A percentile compares a stretch with the other conserved stretches of the same genome.
Evolutionary conservation across 2,888 invertebrate genomes (phyloP).

Genomic region (Pediacus dermestoides): DNA sequence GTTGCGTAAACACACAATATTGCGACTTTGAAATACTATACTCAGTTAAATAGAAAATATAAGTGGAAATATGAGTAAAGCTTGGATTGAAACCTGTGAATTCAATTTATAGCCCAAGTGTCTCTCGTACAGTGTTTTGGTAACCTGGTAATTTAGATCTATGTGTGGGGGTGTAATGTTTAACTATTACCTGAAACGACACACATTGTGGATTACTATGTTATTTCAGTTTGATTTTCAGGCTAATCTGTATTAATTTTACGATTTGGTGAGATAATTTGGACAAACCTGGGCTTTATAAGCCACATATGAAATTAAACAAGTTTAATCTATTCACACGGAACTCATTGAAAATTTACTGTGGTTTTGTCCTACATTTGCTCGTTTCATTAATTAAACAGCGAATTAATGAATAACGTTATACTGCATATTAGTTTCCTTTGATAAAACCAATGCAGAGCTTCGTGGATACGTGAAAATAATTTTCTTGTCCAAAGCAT

Average conservation of each 20-base stretch:
- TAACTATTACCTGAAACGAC: conserved; percentile 21
- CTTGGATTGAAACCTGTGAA: too few relatives aligned
- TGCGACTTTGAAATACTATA: too few relatives aligned
- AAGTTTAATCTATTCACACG: conserved; percentile 15
- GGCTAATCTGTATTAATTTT: conserved; percentile 23
- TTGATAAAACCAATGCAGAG: conserved; percentile 8
- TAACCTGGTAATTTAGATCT: too few relatives aligned
- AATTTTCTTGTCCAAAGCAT: too few relatives aligned
- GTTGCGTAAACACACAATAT: too few relatives aligned
- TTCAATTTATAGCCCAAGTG: too few relatives aligned
- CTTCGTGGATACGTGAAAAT: conserved; percentile 10
- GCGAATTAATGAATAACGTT: conserved; percentile 12
- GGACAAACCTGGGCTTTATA: conserved; percentile 9
- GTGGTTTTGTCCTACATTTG: conserved; percentile 12
- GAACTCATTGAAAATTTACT: conserved; percentile 16
- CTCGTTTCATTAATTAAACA: conserved; percentile 14
- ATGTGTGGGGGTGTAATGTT: too few relatives aligned
- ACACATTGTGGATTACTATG: conserved; percentile 18
- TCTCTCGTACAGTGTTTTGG: too few relatives aligned
- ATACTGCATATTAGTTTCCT: conserved; percentile 11
- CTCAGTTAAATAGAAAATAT: too few relatives aligned
- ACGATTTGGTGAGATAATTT: conserved; percentile 17
- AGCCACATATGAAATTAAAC: conserved; percentile 15
- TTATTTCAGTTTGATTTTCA: conserved; percentile 16
- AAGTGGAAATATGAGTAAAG: too few relatives aligned